phyloP scores from a whole-genome alignment of 53 echinoderm and acorn worm genomes.

The Luidia sarsii region DNA sequence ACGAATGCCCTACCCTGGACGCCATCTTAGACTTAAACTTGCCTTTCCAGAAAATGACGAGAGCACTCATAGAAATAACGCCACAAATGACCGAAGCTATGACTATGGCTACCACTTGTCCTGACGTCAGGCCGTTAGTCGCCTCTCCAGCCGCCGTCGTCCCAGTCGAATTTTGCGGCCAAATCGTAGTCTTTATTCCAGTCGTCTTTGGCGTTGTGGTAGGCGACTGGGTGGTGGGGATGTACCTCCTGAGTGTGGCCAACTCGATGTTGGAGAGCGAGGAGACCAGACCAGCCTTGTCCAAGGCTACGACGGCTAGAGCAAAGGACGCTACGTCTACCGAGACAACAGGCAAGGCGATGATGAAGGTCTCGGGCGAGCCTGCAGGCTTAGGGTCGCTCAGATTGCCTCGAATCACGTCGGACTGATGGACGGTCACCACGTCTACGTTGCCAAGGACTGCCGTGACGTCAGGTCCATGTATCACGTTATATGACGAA shows the following conservation, averaged over 20 bases:
- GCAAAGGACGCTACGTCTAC: constrained; percentile 31
- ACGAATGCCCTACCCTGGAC: no score
- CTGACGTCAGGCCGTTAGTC: not conserved
- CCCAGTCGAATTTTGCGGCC: not conserved
- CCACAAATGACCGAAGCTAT: no score
- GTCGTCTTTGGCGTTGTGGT: not conserved
- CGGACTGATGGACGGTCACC: constrained; percentile 12
- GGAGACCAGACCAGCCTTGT: constrained; percentile 34
- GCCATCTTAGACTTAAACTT: no score
- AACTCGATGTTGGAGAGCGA: constrained; percentile 51
- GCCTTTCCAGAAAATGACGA: no score
- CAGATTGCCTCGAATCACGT: constrained; percentile 50
- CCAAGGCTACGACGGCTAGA: constrained; percentile 51
- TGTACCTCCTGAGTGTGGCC: constrained; percentile 52
- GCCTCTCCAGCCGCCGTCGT: no score
- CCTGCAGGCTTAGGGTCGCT: constrained; percentile 43
- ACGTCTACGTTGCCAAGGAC: not conserved
- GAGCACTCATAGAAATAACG: no score
- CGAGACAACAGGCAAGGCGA: constrained; percentile 17
- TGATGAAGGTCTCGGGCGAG: constrained; percentile 36
- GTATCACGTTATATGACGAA: constrained; percentile 4
- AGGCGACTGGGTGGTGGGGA: constrained; percentile 18
- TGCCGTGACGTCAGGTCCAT: not conserved
- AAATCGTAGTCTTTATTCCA: not conserved
- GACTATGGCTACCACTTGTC: no score